These are phyloP conservation scores for Diloba caeruleocephala DNA, from an alignment of 2,888 invertebrate genomes.

Conservation along the genomic window DNA sequence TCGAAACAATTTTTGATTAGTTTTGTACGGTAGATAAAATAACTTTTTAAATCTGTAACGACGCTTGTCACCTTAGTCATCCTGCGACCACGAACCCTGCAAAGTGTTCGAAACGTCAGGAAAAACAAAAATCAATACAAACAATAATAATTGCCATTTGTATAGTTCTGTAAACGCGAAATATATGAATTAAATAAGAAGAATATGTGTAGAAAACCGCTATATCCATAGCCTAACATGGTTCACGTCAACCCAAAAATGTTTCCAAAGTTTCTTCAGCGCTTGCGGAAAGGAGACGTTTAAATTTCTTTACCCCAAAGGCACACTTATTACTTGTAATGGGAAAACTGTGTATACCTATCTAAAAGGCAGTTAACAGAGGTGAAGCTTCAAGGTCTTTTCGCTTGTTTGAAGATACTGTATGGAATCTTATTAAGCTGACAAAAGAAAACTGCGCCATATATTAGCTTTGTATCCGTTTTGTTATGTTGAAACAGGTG, in stretches of 20 bases:
- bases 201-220: neutral
- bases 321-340: conserved; percentile 15
- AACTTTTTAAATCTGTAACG: too few relatives aligned
- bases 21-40: too few relatives aligned
- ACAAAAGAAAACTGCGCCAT: conserved; percentile 7
- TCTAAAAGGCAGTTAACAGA: conserved; percentile 10
- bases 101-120: too few relatives aligned
- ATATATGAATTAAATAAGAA: too few relatives aligned
- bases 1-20: too few relatives aligned
- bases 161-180: too few relatives aligned
- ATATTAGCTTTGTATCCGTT: neutral
- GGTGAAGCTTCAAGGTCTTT: conserved; percentile 12
- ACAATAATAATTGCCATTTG: too few relatives aligned
- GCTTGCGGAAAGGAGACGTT: conserved; percentile 2
- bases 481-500: neutral
- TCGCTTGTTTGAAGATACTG: conserved; percentile 3
- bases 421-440: conserved; percentile 3
- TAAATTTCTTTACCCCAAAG: conserved; percentile 28
- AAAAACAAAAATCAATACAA: too few relatives aligned
- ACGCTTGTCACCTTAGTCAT: too few relatives aligned
- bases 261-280: conserved; percentile 19
- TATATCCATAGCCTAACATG: neutral
- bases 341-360: conserved; percentile 5
- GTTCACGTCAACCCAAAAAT: conserved; percentile 11
- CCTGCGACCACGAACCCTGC: too few relatives aligned